phyloP scores from a whole-genome alignment of 2,113 vertebrate species.

The Orthonyx spaldingii region DNA sequence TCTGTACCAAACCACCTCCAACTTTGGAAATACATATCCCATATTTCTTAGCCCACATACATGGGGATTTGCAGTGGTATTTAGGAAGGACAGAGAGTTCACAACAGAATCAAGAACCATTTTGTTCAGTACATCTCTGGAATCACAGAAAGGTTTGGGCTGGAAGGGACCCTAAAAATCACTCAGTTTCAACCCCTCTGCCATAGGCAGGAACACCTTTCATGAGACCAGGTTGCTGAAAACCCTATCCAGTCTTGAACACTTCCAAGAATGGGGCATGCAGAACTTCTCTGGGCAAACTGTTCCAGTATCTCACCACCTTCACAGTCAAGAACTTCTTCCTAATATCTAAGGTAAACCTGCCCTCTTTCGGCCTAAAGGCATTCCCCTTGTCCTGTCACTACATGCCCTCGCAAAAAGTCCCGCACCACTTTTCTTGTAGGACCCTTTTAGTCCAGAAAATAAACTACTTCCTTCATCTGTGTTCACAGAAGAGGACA shows the following conservation, averaged over 20 bases:
- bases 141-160: neutral
- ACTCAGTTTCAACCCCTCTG: neutral
- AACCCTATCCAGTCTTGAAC: neutral
- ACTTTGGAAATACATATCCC: neutral
- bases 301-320: neutral
- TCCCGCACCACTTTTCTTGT: neutral
- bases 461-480: neutral
- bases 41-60: neutral
- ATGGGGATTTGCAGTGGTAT: neutral
- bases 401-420: neutral
- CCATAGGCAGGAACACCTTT: neutral
- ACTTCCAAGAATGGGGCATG: neutral
- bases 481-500: neutral
- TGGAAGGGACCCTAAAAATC: neutral
- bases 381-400: neutral
- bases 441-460: neutral
- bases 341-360: neutral
- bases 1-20: neutral
- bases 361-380: neutral
- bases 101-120: neutral
- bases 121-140: neutral
- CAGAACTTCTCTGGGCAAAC: neutral
- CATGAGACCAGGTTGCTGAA: neutral
- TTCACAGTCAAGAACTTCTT: neutral
- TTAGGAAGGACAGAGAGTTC: neutral